phyloP scores from a whole-genome alignment of 2,797 vertebrate genomes.

The Xiphophorus birchmanni region DNA sequence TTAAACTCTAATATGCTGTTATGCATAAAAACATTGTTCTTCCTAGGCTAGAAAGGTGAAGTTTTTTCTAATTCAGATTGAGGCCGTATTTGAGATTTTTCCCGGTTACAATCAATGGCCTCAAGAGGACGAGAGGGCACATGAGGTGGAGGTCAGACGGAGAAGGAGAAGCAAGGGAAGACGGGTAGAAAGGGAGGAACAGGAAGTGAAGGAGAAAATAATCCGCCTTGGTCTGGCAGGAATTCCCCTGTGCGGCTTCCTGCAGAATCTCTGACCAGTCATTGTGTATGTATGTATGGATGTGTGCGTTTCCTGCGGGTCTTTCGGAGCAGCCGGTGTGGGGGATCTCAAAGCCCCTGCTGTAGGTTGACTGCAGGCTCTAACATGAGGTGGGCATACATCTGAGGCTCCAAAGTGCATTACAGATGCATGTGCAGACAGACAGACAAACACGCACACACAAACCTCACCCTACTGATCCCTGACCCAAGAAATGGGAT shows the following conservation, averaged over 20 bases:
- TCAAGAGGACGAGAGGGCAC: constrained; percentile 37
- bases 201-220: constrained; percentile 76
- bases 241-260: constrained; percentile 80
- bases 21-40: background rate
- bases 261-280: constrained; percentile 74
- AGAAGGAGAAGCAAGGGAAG: constrained; percentile 36
- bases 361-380: constrained; percentile 80
- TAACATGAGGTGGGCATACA: constrained; percentile 76
- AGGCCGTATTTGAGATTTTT: constrained; percentile 29
- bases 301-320: constrained; percentile 58
- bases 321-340: constrained; percentile 50
- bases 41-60: background rate
- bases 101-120: constrained; percentile 41
- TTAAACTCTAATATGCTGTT: background rate
- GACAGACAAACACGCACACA: constrained; percentile 7
- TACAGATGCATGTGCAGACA: constrained; percentile 50
- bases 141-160: constrained; percentile 34
- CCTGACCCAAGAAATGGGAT: constrained; percentile 69
- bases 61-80: constrained; percentile 8
- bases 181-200: constrained; percentile 60
- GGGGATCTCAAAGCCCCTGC: constrained; percentile 72
- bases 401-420: constrained; percentile 72
- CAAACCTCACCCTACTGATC: constrained; percentile 71
- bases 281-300: constrained; percentile 55
- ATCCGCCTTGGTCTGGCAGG: constrained; percentile 71